Percentiles rank a stretch among this genome's conserved stretches.
These are phyloP conservation scores for Epirrhoe alternata DNA, from an alignment of 2,888 invertebrate genomes.

Conservation along the genomic window DNA sequence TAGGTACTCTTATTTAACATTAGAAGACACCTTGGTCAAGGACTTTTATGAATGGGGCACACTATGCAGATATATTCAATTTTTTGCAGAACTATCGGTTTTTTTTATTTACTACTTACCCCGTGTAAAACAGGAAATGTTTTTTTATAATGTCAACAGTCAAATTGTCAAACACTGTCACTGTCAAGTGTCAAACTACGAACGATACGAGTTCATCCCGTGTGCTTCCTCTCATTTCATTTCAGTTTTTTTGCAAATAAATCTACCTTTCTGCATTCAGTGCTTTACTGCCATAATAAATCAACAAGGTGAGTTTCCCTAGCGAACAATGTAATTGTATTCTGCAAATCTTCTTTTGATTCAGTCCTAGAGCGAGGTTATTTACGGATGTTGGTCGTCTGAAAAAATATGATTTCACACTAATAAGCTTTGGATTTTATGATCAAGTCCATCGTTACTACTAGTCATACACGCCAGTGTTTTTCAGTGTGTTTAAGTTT, in stretches of 20 bases:
- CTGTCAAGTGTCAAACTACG: no score
- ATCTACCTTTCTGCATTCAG: slow-evolving; percentile 1
- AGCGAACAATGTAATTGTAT: background rate
- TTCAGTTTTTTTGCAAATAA: slow-evolving; percentile 2
- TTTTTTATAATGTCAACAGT: no score
- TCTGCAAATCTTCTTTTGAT: background rate
- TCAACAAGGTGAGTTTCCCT: slow-evolving; percentile 10
- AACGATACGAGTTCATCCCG: background rate
- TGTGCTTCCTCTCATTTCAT: background rate
- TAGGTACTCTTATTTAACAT: no score
- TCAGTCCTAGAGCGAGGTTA: background rate
- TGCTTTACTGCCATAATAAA: background rate
- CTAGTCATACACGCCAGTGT: background rate
- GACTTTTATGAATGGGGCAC: no score
- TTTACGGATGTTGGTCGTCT: background rate
- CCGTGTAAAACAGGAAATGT: no score
- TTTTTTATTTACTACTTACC: no score
- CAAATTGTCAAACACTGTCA: no score
- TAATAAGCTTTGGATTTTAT: background rate
- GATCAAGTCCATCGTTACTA: background rate
- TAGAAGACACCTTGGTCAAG: no score
- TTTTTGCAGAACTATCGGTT: no score
- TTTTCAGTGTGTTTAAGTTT: no score
- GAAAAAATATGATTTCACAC: background rate
- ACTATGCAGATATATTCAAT: no score